phyloP scores from a whole-genome alignment of 2,113 vertebrate genomes.

The Dipodomys merriami region DNA sequence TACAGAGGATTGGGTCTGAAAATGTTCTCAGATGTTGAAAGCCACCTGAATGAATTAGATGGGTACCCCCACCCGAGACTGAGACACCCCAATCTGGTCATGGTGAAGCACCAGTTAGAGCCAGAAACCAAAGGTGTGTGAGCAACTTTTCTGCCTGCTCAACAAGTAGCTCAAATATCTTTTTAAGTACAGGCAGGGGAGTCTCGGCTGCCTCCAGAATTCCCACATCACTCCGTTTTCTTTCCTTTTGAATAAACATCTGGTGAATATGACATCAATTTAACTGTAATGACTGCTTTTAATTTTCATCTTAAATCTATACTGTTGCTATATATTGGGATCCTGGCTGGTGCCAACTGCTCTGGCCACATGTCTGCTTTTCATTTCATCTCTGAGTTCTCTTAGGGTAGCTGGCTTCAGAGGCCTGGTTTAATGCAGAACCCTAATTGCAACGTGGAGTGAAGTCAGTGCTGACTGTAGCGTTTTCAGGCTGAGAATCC shows the following conservation, averaged over 20 bases:
- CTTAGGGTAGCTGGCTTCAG: conserved; percentile 85
- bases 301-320: conserved; percentile 86
- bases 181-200: not conserved
- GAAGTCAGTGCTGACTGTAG: conserved; percentile 88
- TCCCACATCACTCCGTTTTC: conserved; percentile 18
- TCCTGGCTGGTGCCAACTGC: conserved; percentile 82
- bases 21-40: not conserved
- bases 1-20: not conserved
- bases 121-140: not conserved
- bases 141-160: not conserved
- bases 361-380: conserved; percentile 86
- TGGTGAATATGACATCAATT: conserved; percentile 82
- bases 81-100: not conserved
- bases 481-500: conserved; percentile 83
- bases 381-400: conserved; percentile 83
- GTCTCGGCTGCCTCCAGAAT: not conserved
- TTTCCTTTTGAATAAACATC: conserved; percentile 74
- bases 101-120: not conserved
- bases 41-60: not conserved
- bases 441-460: conserved; percentile 89
- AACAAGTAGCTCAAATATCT: not conserved
- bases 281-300: conserved; percentile 85
- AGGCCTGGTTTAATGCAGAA: conserved; percentile 88
- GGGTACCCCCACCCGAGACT: not conserved
- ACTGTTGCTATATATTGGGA: conserved; percentile 82